Evolutionary conservation across 1,140 invertebrate species (phyloP), one percentile per base, ranked within the genome.

Genomic region (Macrostomum lignano): DNA sequence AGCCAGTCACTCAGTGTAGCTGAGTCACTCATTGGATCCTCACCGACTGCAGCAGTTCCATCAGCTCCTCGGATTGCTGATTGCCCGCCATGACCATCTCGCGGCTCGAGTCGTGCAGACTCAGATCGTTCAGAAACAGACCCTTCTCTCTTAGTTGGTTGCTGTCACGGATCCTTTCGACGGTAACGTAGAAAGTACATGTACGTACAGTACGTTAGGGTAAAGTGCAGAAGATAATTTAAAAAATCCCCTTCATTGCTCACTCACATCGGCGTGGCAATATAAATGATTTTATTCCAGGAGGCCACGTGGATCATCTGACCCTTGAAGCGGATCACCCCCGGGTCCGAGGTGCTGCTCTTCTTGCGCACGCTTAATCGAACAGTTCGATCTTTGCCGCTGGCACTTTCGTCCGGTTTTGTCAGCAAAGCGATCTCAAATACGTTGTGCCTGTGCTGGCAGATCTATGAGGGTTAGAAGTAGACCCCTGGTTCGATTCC

Each of bases 241-340:
- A 11, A 24, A 21, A 20, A 13, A 21, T 14, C n/a, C n/a, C n/a
- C n/a, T n/a, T n/a, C n/a, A n/a, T n/a, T n/a, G n/a, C n/a, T n/a
- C n/a, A 63, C 68, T 66, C 54, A 75, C 68, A 77, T 52, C 6
- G 74, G 74, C 47, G 71, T 74, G 45, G 73, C 77, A 0, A 78
- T 55, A 44, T 73, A 78, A 29, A 75, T 67, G 10, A 76, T 63
- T 0, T 66, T 64, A 35, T 71, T 68, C n/a, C 73, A 66, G 40
- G 75, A 72, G 25, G 69, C 65, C 1, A 77, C 56, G 40, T 70
- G 67, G 44, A 69, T 66, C 64, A 78, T 74, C 42, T 76, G 72
- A 10, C 74, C 74, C 44, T 74, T 73, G n/a, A 49, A 38, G 13
- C 42, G 38, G n/a, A n/a, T n/a, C n/a, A n/a, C n/a, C n/a, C n/a